Conservation (phyloP, 2,888 invertebrate species). For the Eledona agricola region DNA sequence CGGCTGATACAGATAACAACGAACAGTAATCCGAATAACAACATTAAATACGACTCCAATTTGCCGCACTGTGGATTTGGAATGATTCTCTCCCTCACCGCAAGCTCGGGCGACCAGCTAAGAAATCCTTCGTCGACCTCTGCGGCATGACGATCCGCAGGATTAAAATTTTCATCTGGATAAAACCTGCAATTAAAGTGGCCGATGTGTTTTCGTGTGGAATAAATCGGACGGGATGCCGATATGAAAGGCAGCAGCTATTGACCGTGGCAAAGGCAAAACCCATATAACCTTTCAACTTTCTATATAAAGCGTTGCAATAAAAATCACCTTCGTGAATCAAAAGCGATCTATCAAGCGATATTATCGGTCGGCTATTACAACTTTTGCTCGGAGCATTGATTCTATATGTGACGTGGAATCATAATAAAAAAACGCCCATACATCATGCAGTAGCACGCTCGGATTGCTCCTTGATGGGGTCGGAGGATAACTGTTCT, state of each 20-base stretch:
- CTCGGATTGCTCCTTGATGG: conserved; percentile 45
- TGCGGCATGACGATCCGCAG: conserved; percentile 29
- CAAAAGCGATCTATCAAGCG: conserved; percentile 60
- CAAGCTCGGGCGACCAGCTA: conserved; percentile 52
- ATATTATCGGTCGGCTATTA: conserved; percentile 60
- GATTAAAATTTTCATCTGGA: conserved; percentile 18
- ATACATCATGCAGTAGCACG: conserved; percentile 54
- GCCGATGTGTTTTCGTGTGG: conserved; percentile 36
- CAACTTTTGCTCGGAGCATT: conserved; percentile 51
- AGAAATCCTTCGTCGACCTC: conserved; percentile 47
- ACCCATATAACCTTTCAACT: conserved; percentile 56
- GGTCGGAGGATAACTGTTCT: conserved; percentile 43
- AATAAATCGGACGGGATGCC: conserved; percentile 52
- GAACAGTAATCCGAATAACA: conserved; percentile 64
- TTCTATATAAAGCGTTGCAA: conserved; percentile 56
- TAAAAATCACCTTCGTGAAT: conserved; percentile 62
- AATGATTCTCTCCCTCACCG: conserved; percentile 59
- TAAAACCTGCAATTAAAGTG: conserved; percentile 27
- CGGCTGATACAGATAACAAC: conserved; percentile 61
- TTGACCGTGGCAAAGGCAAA: conserved; percentile 49
- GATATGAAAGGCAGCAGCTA: conserved; percentile 52
- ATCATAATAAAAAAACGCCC: conserved; percentile 54
- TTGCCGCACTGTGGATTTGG: conserved; percentile 65
- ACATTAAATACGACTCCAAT: conserved; percentile 67
- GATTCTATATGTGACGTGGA: conserved; percentile 48